Percentiles rank a stretch among this genome's conserved stretches.
Evolutionary conservation across 2,797 vertebrate species (phyloP).

Genomic region (Craterocephalus amniculus): DNA sequence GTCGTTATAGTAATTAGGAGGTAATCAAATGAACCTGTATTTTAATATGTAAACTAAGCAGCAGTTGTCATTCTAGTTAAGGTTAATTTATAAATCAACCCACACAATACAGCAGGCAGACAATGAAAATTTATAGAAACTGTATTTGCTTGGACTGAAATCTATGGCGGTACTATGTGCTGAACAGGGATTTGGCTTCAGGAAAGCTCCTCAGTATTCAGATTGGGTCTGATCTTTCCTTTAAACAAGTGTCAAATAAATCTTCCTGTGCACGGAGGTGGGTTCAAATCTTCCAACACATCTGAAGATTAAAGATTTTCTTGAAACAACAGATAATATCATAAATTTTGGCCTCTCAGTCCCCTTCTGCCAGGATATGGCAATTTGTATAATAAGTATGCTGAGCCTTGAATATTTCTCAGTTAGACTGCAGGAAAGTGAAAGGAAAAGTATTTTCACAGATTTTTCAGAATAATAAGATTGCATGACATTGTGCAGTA

Average conservation of each 20-base stretch:
- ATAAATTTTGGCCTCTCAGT: constrained; percentile 20
- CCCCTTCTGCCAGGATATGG: constrained; percentile 16
- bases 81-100: constrained; percentile 16
- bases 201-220: not conserved
- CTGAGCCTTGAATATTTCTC: constrained; percentile 40
- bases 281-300: constrained; percentile 27
- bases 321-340: constrained; percentile 40
- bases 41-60: constrained; percentile 8
- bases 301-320: constrained; percentile 43
- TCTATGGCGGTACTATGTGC: not conserved
- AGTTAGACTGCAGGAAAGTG: constrained; percentile 8
- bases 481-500: constrained; percentile 43
- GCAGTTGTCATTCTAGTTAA: not conserved
- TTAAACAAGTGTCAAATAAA: constrained; percentile 51
- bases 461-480: constrained; percentile 45
- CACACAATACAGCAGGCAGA: constrained; percentile 1
- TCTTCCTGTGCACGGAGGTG: constrained; percentile 17
- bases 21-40: not conserved
- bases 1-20: not conserved
- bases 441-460: constrained; percentile 16
- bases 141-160: constrained; percentile 20
- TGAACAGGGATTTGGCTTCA: constrained; percentile 4
- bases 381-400: constrained; percentile 19
- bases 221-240: constrained; percentile 32
- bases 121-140: constrained; percentile 20